phyloP scores from a whole-genome alignment of 2,797 vertebrate species.

The Sylvia borin region DNA sequence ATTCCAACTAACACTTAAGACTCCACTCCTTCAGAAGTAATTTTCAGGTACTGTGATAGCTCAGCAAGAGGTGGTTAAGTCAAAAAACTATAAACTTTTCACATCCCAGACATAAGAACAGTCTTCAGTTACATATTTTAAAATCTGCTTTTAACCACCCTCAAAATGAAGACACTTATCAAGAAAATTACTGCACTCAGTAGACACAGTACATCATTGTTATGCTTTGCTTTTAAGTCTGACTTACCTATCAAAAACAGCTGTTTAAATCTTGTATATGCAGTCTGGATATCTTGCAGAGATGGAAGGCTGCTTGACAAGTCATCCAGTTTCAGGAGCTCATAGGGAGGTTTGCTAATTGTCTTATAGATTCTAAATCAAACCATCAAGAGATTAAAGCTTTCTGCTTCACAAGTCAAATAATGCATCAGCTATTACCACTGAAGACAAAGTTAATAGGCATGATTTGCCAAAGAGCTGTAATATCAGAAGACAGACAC shows the following conservation, averaged over 20 bases:
- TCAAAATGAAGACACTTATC: not conserved
- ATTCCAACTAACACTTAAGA: not conserved
- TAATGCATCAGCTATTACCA: not conserved
- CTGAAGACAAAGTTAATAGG: not conserved
- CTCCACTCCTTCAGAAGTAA: not conserved
- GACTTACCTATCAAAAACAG: conserved; percentile 87
- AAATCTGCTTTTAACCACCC: not conserved
- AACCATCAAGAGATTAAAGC: conserved; percentile 55
- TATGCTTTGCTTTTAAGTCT: not conserved
- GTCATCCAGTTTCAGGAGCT: conserved; percentile 83
- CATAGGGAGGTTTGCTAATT: conserved; percentile 80
- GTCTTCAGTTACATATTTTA: not conserved
- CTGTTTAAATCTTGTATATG: conserved; percentile 87
- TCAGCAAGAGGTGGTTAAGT: not conserved
- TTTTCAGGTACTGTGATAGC: not conserved
- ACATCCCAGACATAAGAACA: not conserved
- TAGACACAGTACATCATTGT: not conserved
- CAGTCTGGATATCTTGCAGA: conserved; percentile 84
- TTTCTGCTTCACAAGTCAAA: not conserved
- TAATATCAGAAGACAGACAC: not conserved
- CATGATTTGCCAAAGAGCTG: not conserved
- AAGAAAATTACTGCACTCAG: not conserved
- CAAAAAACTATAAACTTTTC: not conserved
- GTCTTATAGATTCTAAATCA: conserved; percentile 77
- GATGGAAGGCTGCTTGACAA: conserved; percentile 83